These are phyloP conservation scores for Mesopsocus fuscifrons DNA, from an alignment of 2,888 invertebrate genomes.

Conservation along the genomic window DNA sequence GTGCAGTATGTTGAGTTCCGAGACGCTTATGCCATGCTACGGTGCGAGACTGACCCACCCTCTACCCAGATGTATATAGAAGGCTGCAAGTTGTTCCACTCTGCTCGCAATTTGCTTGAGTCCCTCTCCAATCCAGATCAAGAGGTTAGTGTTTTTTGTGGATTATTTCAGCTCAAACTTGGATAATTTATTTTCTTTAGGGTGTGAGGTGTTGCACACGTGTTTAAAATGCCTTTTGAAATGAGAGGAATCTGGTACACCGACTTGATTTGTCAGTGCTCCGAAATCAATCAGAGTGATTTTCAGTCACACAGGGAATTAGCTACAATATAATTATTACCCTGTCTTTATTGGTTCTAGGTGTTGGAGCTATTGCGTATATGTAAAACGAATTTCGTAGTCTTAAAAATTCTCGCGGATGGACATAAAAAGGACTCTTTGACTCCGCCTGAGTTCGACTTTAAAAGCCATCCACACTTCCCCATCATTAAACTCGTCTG, in stretches of 20 bases:
- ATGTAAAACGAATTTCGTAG: conserved; percentile 90
- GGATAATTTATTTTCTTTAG: no score
- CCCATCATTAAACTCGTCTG: conserved; percentile 59
- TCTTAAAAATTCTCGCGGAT: conserved; percentile 75
- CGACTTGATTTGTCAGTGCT: neutral
- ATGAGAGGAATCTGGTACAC: neutral
- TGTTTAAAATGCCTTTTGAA: neutral
- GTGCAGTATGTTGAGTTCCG: conserved; percentile 78
- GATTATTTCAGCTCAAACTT: neutral
- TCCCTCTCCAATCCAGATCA: conserved; percentile 61
- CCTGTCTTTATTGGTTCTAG: no score
- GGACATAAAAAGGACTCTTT: conserved; percentile 80
- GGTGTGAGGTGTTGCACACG: no score
- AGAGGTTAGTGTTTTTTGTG: conserved; percentile 53
- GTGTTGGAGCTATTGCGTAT: conserved; percentile 67
- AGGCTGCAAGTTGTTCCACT: conserved; percentile 82
- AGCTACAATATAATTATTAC: no score
- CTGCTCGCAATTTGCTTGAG: conserved; percentile 71
- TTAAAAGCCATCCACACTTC: conserved; percentile 72
- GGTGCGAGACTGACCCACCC: conserved; percentile 21
- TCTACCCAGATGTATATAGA: conserved; percentile 51
- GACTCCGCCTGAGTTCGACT: conserved; percentile 78
- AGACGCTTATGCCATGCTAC: conserved; percentile 48
- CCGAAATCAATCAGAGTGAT: no score
- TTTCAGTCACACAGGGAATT: no score